phyloP scores from a whole-genome alignment of 2,888 invertebrate species.

The Isoperla grammatica region DNA sequence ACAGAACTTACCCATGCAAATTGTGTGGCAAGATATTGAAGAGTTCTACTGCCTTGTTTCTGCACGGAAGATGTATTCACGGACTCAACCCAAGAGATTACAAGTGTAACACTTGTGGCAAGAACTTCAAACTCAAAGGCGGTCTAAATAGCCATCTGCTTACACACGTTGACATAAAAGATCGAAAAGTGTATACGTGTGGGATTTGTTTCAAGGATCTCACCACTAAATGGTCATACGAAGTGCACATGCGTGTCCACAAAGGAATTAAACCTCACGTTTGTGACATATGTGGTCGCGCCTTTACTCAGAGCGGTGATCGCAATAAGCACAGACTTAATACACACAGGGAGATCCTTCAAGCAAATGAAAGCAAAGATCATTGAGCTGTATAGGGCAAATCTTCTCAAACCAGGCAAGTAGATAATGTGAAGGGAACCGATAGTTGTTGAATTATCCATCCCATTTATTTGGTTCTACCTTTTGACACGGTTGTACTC shows the following conservation, averaged over 20 bases:
- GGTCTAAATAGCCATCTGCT: conserved; percentile 42
- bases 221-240: conserved; percentile 50
- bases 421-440: too few relatives aligned
- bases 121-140: conserved; percentile 23
- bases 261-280: neutral
- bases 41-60: too few relatives aligned
- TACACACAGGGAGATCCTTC: neutral
- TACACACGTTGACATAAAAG: conserved; percentile 42
- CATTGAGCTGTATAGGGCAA: too few relatives aligned
- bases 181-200: conserved; percentile 39
- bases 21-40: too few relatives aligned
- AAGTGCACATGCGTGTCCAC: conserved; percentile 42
- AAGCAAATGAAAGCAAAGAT: too few relatives aligned
- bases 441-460: too few relatives aligned
- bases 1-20: too few relatives aligned
- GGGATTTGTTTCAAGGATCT: conserved; percentile 37
- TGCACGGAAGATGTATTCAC: too few relatives aligned
- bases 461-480: too few relatives aligned
- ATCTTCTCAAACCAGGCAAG: too few relatives aligned
- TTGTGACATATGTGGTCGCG: neutral
- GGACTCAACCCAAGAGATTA: conserved; percentile 30
- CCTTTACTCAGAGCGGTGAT: neutral
- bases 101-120: conserved; percentile 48
- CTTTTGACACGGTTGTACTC: too few relatives aligned
- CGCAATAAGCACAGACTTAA: neutral